Evolutionary conservation across 2,888 invertebrate genomes (phyloP).

Genomic region (Coenonympha glycerion): DNA sequence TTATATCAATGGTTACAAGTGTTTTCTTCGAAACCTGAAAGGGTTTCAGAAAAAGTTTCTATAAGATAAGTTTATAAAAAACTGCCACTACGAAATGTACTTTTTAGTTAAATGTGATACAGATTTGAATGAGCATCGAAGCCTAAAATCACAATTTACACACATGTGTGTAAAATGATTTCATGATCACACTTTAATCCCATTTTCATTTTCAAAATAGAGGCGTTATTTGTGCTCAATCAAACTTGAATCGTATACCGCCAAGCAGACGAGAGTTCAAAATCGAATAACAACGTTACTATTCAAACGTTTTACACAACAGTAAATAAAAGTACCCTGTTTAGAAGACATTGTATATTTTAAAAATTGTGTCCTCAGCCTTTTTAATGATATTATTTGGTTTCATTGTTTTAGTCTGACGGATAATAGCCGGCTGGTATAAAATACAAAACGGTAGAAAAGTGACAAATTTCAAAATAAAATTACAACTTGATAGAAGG

Average conservation of each 20-base stretch:
- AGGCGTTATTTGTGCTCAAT: neutral
- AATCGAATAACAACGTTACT: conserved; percentile 60
- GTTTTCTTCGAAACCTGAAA: conserved; percentile 5
- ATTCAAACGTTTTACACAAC: conserved; percentile 65
- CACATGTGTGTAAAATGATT: no score
- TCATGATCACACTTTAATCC: no score
- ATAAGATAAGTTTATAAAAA: conserved; percentile 26
- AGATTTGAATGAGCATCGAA: neutral
- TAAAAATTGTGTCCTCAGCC: conserved; percentile 74
- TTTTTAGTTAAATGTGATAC: conserved; percentile 8
- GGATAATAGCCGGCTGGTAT: conserved; percentile 36
- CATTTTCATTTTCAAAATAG: no score
- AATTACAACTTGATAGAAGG: conserved; percentile 6
- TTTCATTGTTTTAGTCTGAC: conserved; percentile 47
- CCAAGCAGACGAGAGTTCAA: conserved; percentile 33
- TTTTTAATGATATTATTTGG: conserved; percentile 70
- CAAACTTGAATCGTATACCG: neutral
- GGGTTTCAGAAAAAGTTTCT: conserved; percentile 18
- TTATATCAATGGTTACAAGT: conserved; percentile 11
- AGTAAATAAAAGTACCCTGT: conserved; percentile 74
- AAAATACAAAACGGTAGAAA: conserved; percentile 6
- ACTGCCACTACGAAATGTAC: conserved; percentile 40
- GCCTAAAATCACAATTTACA: no score
- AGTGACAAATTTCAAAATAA: neutral
- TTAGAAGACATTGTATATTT: conserved; percentile 74